Base-by-base conservation (phyloP, 1,140 invertebrate genomes). In the Cydia fagiglandana region DNA sequence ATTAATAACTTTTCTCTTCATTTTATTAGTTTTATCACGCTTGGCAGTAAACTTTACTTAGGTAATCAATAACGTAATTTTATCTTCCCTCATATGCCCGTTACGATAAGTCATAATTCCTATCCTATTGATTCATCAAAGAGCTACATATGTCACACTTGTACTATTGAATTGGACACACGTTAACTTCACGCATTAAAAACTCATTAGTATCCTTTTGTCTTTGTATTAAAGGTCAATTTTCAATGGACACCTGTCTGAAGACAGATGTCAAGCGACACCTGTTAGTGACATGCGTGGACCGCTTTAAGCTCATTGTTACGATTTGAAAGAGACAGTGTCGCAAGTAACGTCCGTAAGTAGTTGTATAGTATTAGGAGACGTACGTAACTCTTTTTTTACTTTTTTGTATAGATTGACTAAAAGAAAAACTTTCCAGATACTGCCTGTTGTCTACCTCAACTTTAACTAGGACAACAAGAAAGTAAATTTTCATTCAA, bases 201-300 rank as follows among this genome's bases (percentile, higher is more conserved):
- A 68, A 70, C n/a, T n/a, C 66, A 70, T 70, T 70, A 70, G 66
- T 41, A 17, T 17, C n/a, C 66, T 70, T 38, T 70, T 70, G 66
- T 70, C 66, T 70, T 17, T 45, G 66, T 34, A 41, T 41, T 70
- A 70, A 70, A 70, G 66, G 66, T 70, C 15, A 38, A 70, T 70
- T 70, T 38, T 41, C 66, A 38, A 70, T 45, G 66, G 66, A 45
- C 66, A 70, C 30, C n/a, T 70, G 66, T 70, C 13, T 15, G 30
- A 10, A 38, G 66, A 20, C 66, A 70, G 34, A 70, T 70, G 66
- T 70, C 66, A 70, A 70, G 15, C 34, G 20, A 70, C 66, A 70
- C 66, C 66, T 70, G 66, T 70, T 70, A 41, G 66, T 41, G 34
- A 70, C 66, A 38, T 38, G n/a, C 30, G 34, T 70, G 30, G 38